Conservation (phyloP, 2,888 invertebrate genomes). For the Deilephila porcellus region DNA sequence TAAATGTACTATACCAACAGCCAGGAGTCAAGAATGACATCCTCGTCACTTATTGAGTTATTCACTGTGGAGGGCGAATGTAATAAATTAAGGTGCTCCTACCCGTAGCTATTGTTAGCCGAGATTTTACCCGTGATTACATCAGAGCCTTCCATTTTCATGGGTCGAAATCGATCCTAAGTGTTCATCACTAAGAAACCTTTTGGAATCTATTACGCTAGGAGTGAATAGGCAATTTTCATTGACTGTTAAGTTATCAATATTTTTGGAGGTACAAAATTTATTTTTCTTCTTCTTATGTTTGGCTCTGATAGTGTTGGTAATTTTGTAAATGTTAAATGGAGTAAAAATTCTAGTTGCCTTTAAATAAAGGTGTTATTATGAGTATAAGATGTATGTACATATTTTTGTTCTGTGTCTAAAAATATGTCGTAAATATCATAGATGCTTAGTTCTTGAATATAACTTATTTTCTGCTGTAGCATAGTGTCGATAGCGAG, state of each 20-base stretch:
- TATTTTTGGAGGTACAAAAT: too few species aligned
- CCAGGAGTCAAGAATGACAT: neutral
- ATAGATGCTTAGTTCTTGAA: too few species aligned
- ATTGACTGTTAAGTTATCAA: neutral
- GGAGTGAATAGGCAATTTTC: neutral
- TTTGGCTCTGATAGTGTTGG: too few species aligned
- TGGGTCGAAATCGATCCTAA: slow-evolving; percentile 1
- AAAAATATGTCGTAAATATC: too few species aligned
- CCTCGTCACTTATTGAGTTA: neutral
- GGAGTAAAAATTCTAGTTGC: too few species aligned
- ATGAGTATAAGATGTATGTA: too few species aligned
- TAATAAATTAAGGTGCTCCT: neutral
- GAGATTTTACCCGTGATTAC: slow-evolving; percentile 1
- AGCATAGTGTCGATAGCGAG: too few species aligned
- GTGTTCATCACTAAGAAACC: slow-evolving; percentile 41
- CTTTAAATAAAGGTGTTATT: too few species aligned
- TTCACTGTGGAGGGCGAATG: neutral
- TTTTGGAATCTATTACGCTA: neutral
- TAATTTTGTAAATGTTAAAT: too few species aligned
- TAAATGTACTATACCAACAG: neutral
- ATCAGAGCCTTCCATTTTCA: slow-evolving; percentile 5
- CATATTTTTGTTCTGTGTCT: too few species aligned
- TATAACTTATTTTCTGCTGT: too few species aligned
- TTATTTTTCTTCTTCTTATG: too few species aligned
- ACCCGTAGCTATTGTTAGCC: neutral